Base-by-base conservation (phyloP, 2,797 vertebrate genomes). In the Sparus aurata region DNA sequence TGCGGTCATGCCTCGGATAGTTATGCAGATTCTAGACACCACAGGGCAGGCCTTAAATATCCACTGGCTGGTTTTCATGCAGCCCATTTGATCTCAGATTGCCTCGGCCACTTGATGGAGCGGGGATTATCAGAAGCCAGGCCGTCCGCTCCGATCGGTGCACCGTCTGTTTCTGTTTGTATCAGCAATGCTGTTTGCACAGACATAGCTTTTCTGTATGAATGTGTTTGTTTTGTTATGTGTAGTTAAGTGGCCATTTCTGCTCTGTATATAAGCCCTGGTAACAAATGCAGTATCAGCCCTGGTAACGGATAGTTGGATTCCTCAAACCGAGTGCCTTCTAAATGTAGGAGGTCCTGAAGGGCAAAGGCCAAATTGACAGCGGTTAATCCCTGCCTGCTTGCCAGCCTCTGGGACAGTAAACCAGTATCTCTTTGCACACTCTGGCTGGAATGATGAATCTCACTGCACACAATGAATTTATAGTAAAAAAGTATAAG, bases 1-100 rank as follows among this genome's bases (percentile, higher is more conserved):
- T 60, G 58, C 45, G 49, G 73, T 49, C 85, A 23, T 86, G 84
- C 85, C 80, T 75, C 25, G n/a, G 87, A 92, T 91, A 79, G 66
- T 74, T 90, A 27, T 78, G 43, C 50, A 62, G 69, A 80, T 79
- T 83, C 79, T 73, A n/a, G 55, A 76, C 83, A 38, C 73, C 38
- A 38, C 69, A 74, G 63, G 53, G 38, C 73, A 13, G 76, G 74
- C 62, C 55, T 83, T 65, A 68, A 83, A 85, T 79, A 84, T 87
- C 80, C n/a, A 2, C 20, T 47, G 70, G 61, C 69, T 73, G 63
- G 62, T 68, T 23, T 86, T 75, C 50, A 58, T 12, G 45, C 49
- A 69, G 38, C 53, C 20, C 20, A 49, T 75, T 69, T 64, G 59
- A 73, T 86, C 50, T 74, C 68, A 30, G 47, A 57, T 69, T 70